Evolutionary conservation across 64 coral and sea anemone species (phyloP).

Genomic region (Montipora cactus): DNA sequence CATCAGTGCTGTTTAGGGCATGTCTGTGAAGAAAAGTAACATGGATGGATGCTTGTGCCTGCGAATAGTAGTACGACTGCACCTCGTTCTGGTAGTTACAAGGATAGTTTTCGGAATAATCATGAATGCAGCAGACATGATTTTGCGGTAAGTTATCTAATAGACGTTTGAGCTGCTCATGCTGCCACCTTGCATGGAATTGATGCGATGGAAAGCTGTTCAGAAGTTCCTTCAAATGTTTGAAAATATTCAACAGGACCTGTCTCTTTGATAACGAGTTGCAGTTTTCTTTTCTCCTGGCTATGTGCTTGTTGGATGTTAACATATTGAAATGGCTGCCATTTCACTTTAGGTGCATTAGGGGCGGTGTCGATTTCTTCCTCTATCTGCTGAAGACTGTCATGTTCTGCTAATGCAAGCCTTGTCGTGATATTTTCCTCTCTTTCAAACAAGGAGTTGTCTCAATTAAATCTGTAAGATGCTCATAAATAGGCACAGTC

Average conservation of each 20-base stretch:
- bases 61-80: neutral
- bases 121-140: constrained; percentile 41
- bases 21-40: constrained; percentile 22
- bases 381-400: constrained; percentile 10
- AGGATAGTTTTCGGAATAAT: constrained; percentile 48
- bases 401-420: constrained; percentile 58
- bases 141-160: constrained; percentile 15
- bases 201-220: constrained; percentile 18
- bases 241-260: constrained; percentile 61
- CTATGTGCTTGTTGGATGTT: neutral
- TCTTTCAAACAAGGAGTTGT: constrained; percentile 44
- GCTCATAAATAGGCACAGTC: neutral
- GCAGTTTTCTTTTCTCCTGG: constrained; percentile 5
- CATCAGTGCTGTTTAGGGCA: constrained; percentile 19
- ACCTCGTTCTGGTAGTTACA: constrained; percentile 25
- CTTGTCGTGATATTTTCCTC: neutral
- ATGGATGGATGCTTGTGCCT: constrained; percentile 22
- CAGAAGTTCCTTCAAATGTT: constrained; percentile 40
- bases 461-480: constrained; percentile 9
- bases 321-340: constrained; percentile 68
- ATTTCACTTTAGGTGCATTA: constrained; percentile 12
- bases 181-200: constrained; percentile 59
- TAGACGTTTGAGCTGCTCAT: constrained; percentile 19
- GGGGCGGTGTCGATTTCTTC: constrained; percentile 15
- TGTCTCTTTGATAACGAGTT: constrained; percentile 25